phyloP scores from a whole-genome alignment of 2,888 invertebrate genomes.

The Scaptomyza tumidula region DNA sequence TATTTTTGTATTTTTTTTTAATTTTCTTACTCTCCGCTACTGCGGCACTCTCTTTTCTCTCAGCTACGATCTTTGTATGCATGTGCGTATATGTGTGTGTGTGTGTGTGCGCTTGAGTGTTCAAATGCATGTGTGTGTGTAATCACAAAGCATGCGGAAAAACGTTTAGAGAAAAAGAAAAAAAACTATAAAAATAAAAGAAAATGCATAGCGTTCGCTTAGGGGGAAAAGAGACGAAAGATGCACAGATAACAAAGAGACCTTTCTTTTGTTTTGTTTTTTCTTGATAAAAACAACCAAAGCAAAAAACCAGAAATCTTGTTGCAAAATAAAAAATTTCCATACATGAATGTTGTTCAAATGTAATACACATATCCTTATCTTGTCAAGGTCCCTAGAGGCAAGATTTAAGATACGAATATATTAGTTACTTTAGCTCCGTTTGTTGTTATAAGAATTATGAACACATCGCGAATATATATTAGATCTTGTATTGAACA shows the following conservation, averaged over 20 bases:
- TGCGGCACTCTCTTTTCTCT: conserved; percentile 23
- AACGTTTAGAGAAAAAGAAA: conserved; percentile 32
- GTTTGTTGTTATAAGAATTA: no score
- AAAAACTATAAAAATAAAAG: conserved; percentile 3
- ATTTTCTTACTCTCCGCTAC: conserved; percentile 8
- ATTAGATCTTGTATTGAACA: not conserved
- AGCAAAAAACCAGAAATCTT: conserved; percentile 14
- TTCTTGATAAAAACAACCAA: conserved; percentile 28
- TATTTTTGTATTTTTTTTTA: conserved; percentile 9
- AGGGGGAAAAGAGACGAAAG: conserved; percentile 24
- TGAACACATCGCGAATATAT: not conserved
- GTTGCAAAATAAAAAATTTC: conserved; percentile 9
- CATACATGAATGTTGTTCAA: not conserved
- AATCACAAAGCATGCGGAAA: conserved; percentile 59
- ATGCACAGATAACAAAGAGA: conserved; percentile 42
- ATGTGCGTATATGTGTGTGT: conserved; percentile 13
- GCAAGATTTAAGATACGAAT: conserved; percentile 2
- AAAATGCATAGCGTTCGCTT: conserved; percentile 9
- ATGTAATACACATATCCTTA: conserved; percentile 4
- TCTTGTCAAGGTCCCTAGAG: conserved; percentile 12
- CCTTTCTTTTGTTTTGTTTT: conserved; percentile 2
- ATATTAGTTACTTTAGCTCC: not conserved
- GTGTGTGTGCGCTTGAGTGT: conserved; percentile 13
- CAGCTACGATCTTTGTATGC: conserved; percentile 31
- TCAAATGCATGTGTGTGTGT: conserved; percentile 11